These are phyloP conservation scores for Phyllotis vaccarum DNA, from an alignment of 2,797 vertebrate genomes.

Conservation along the genomic window DNA sequence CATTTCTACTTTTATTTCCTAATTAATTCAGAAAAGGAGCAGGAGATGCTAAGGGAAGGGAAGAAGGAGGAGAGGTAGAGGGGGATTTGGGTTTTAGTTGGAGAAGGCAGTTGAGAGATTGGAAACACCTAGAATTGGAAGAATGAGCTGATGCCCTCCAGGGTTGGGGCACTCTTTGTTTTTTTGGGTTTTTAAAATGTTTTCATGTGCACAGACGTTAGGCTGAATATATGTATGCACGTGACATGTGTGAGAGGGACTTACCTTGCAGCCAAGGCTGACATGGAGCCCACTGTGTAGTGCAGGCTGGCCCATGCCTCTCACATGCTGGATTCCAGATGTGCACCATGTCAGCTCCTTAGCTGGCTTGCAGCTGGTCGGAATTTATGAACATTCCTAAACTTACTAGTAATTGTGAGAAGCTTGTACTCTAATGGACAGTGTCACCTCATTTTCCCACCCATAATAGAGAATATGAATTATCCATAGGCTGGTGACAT, in stretches of 20 bases:
- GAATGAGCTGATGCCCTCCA: not conserved
- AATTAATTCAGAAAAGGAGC: constrained; percentile 79
- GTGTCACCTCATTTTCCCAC: not conserved
- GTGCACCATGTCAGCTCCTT: not conserved
- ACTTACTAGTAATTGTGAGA: not conserved
- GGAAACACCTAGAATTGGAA: not conserved
- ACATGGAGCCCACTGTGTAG: not conserved
- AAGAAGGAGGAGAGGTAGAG: constrained; percentile 18
- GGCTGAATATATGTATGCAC: not conserved
- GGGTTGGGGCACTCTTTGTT: not conserved
- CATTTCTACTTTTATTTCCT: constrained; percentile 80
- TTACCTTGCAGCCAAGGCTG: not conserved
- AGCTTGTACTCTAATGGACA: not conserved
- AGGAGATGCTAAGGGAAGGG: constrained; percentile 58
- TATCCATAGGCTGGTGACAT: not conserved
- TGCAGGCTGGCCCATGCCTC: not conserved
- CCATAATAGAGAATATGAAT: not conserved
- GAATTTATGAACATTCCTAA: not conserved
- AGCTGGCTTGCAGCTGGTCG: not conserved
- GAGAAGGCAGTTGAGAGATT: not conserved
- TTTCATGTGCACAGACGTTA: not conserved
- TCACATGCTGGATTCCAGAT: not conserved
- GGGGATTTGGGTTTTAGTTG: not conserved
- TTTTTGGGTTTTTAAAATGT: not conserved
- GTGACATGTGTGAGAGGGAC: not conserved